Evolutionary conservation across 2,888 invertebrate genomes (phyloP), one percentile per base, ranked within the genome.

Genomic region (Machimus rusticus): DNA sequence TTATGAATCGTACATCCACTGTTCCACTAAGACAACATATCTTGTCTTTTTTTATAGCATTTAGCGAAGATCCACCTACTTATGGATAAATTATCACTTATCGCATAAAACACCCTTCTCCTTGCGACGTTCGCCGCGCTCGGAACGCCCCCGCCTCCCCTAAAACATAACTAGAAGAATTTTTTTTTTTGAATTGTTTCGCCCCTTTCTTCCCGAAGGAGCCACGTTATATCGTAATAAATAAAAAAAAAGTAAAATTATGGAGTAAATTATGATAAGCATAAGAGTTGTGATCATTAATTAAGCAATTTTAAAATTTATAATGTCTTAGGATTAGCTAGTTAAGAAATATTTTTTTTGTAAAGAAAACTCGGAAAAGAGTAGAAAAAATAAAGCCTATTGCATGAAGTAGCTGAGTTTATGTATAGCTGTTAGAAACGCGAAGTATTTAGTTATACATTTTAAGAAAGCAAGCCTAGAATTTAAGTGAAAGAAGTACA

Each of bases 201-300:
- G 12, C 23, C 66, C 57, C 28, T 66, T 28, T 8, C 57, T 66
- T 19, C 66, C 28, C 12, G 9, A 76, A 39, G 76, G 39, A 76
- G 34, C 57, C 82, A 57, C 16, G 74, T 46, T 43, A 85, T 85
- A 74, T 43, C 12, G 16, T 55, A 66, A 78, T 3, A 37, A 43
- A 39, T 74, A 66, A 37, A 19, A 34, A 57, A 43, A 39, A 39
- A 76, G n/a, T 51, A 82, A 77, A 43, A 86, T 82, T 19, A 82
- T 66, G 51, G 55, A 84, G 46, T 78, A 74, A 76, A 86, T 78
- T 84, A 87, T 86, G 88, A 88, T 89, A 90, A 90, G 19, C 23
- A 89, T 88, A 92, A 92, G 92, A 92, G 92, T 92, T 92, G 92
- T 92, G 92, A 92, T 92, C 92, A 92, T 92, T 92, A 91, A 91